Evolutionary conservation across 2,797 vertebrate species (phyloP), one percentile per base, ranked within the genome.

Genomic region (Alca torda): DNA sequence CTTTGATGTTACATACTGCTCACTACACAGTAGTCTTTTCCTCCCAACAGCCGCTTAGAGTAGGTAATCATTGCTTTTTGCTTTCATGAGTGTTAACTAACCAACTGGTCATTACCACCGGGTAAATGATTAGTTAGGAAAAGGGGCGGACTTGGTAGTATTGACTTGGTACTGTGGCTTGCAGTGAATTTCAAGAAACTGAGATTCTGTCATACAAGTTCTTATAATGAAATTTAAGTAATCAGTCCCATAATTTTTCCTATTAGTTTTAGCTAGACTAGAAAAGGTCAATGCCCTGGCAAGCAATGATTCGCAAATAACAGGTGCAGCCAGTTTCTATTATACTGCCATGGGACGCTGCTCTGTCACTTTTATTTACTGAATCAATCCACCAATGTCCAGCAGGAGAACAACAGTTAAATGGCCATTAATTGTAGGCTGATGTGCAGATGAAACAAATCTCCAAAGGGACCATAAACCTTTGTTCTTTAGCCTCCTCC

Each of bases 321-420:
- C 98, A 98, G 98, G 98, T 98, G 98, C 97, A 98, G 98, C 93
- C 93, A 96, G 95, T 98, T 98, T 94, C 94, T 96, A 79, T 96
- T 95, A 97, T 97, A 95, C 96, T 95, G 95, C 97, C 95, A 92
- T 94, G 97, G 98, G 98, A 98, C 97, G 96, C 95, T 79, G 78
- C 95, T 97, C 98, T 98, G 98, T 98, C 98, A 98, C 97, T 98
- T 98, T 98, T 98, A 98, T 98, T 98, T 98, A 98, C 98, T 96
- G 98, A 98, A 98, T 98, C 98, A 98, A 98, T 98, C 98, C 98
- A 98, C 97, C 97, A 98, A 96, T 97, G 98, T 98, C 98, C 98
- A 97, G 97, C 97, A 97, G 98, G 97, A 98, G 97, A 98, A 98
- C 97, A 98, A 98, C 97, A 98, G 97, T 97, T 98, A 98, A 98